Percentiles rank a stretch among this genome's conserved stretches.
Evolutionary conservation across 2,113 vertebrate species (phyloP).

Genomic region (Tachysurus fulvidraco): DNA sequence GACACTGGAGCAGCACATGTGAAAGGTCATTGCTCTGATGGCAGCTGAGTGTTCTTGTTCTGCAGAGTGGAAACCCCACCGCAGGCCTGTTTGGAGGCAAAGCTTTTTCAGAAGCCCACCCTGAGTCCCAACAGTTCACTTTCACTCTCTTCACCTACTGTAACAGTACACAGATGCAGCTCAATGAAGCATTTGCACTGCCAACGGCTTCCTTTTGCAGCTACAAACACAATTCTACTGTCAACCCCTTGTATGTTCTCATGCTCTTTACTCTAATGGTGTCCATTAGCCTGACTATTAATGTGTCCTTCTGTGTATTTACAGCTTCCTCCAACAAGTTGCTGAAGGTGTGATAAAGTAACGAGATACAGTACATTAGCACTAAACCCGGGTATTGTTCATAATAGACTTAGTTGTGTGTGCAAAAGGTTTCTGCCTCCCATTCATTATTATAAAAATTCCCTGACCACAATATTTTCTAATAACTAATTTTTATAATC

Average conservation of each 20-base stretch:
- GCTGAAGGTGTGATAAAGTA: not conserved
- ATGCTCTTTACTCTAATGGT: not conserved
- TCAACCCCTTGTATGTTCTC: not conserved
- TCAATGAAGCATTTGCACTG: not conserved
- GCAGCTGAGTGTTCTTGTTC: constrained; percentile 28
- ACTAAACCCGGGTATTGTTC: not conserved
- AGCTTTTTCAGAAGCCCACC: constrained; percentile 7
- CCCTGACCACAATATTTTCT: not conserved
- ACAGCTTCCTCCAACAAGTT: not conserved
- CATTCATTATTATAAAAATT: not conserved
- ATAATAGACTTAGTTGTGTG: not conserved
- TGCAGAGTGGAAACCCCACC: constrained; percentile 15
- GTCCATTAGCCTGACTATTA: not conserved
- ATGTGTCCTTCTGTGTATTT: not conserved
- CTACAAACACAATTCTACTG: not conserved
- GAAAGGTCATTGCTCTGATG: constrained; percentile 40
- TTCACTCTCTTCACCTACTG: constrained; percentile 18
- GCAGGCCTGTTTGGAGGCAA: constrained; percentile 27
- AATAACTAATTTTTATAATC: not conserved
- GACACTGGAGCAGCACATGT: constrained; percentile 2
- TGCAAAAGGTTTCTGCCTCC: not conserved
- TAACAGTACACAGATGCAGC: constrained; percentile 20
- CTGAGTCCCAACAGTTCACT: constrained; percentile 35
- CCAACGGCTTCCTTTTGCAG: not conserved
- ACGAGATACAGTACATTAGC: not conserved